Base-by-base conservation (phyloP, 2,888 invertebrate genomes). In the Apomyelois bistriatella region DNA sequence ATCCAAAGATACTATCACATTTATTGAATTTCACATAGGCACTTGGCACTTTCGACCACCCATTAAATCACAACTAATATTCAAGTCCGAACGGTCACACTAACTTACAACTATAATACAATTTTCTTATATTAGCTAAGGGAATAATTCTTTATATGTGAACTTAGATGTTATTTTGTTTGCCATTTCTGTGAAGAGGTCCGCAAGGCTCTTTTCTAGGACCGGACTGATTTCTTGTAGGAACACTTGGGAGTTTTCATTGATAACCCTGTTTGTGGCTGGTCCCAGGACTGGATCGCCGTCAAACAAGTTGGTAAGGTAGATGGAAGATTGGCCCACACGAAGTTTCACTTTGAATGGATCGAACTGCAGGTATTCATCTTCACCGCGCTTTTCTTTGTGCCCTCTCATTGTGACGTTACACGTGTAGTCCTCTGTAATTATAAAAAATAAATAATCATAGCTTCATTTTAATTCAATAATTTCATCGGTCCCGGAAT, bases 101-200 rank as follows among this genome's bases (percentile, higher is more conserved):
- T 51, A 52, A 53, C 32, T 53, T 55, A 42, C 28, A 12, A 50
- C 46, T 49, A 58, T 46, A 53, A 53, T 51, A 47, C 52, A 53
- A 56, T 43, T 56, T 32, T 35, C 47, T 35, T 59, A 22, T 53
- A 58, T 52, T 52, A 51, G 68, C 81, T 72, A 90, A 22, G 94
- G 94, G 70, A 94, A 94, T 52, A 95, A 79, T 85, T 94, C 94
- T 59, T 93, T 91, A 70, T 93, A 94, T 2, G 94, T 93, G 70
- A 94, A 94, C 53, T 91, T 92, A 10, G 91, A 86, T 0, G 94
- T 94, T 57, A 95, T 93, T 74, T 92, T 93, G 67, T 94, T 94
- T 0, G 94, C 93, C 69, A 94, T 93, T 58, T 92, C 92, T 0
- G 94, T 93, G 64, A 95, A 93, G 54, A 94, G 91, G 46, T 93